A percentile compares a stretch with the other conserved stretches of the same genome.
Evolutionary conservation across 1,140 invertebrate species (phyloP).

Genomic region (Phymastichus coffea): DNA sequence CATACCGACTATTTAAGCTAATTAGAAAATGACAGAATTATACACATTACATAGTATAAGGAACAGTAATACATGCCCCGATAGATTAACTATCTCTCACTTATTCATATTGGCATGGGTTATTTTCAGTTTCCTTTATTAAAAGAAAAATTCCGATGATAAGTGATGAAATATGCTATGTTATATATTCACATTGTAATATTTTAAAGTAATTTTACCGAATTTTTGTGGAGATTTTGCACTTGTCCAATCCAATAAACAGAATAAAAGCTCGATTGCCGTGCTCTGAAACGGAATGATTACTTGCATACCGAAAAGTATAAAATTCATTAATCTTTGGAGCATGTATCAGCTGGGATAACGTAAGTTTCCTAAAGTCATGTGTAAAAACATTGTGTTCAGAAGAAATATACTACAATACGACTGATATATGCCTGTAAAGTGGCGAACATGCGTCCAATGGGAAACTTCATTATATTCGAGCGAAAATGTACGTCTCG

Average conservation of each 20-base stretch:
- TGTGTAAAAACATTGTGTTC: constrained; percentile 59
- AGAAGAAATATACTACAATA: constrained; percentile 58
- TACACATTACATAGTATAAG: constrained; percentile 56
- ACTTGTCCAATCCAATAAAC: too few relatives aligned
- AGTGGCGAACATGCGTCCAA: constrained; percentile 46
- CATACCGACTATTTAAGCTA: constrained; percentile 55
- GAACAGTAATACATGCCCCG: constrained; percentile 49
- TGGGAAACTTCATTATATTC: constrained; percentile 36
- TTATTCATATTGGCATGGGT: background rate
- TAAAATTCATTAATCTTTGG: constrained; percentile 34
- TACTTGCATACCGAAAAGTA: too few relatives aligned
- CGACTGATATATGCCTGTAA: constrained; percentile 54
- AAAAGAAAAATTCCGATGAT: too few relatives aligned
- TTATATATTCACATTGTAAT: too few relatives aligned
- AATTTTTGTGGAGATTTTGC: too few relatives aligned
- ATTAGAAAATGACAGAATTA: constrained; percentile 54
- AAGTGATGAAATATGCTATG: too few relatives aligned
- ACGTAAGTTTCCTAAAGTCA: constrained; percentile 58
- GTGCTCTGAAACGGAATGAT: too few relatives aligned
- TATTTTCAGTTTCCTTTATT: too few relatives aligned
- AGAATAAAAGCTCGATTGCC: too few relatives aligned
- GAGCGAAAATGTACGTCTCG: constrained; percentile 38
- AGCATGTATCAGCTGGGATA: constrained; percentile 51
- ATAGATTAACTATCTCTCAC: constrained; percentile 29
- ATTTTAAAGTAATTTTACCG: too few relatives aligned